phyloP scores from a whole-genome alignment of 2,888 invertebrate genomes.

The Archips xylosteana region DNA sequence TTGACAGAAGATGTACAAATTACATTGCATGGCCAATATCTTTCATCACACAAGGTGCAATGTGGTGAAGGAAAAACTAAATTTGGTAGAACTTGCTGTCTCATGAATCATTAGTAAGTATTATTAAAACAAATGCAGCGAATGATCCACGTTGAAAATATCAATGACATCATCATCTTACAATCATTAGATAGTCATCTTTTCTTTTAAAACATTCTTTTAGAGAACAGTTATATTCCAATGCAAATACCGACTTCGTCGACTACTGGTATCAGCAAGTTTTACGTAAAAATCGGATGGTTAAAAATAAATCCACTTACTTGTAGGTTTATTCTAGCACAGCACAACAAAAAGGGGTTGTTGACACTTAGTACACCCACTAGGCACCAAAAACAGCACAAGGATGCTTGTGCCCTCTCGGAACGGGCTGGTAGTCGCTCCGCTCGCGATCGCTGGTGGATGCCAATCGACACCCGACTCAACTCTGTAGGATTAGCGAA shows the following conservation, averaged over 20 bases:
- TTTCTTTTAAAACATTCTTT: conserved; percentile 26
- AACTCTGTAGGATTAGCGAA: conserved; percentile 69
- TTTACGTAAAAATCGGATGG: conserved; percentile 25
- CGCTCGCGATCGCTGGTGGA: conserved; percentile 33
- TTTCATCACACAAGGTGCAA: background rate
- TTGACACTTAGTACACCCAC: conserved; percentile 63
- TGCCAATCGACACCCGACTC: conserved; percentile 73
- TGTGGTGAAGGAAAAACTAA: background rate
- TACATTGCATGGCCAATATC: background rate
- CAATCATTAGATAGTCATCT: conserved; percentile 30
- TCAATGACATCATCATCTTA: conserved; percentile 64
- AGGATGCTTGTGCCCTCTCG: conserved; percentile 58
- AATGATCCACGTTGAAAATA: conserved; percentile 43
- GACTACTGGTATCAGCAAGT: background rate
- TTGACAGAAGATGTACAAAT: background rate
- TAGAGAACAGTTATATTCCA: conserved; percentile 1
- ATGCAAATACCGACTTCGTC: conserved; percentile 13
- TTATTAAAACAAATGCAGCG: background rate
- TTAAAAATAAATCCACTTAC: conserved; percentile 56
- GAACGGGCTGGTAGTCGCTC: conserved; percentile 32
- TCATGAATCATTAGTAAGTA: background rate
- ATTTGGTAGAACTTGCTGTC: background rate
- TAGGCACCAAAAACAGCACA: conserved; percentile 80
- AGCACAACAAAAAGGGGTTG: conserved; percentile 53
- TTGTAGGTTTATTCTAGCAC: conserved; percentile 66